These are phyloP conservation scores for Silurus meridionalis DNA, from an alignment of 2,113 vertebrate genomes.

Conservation along the genomic window DNA sequence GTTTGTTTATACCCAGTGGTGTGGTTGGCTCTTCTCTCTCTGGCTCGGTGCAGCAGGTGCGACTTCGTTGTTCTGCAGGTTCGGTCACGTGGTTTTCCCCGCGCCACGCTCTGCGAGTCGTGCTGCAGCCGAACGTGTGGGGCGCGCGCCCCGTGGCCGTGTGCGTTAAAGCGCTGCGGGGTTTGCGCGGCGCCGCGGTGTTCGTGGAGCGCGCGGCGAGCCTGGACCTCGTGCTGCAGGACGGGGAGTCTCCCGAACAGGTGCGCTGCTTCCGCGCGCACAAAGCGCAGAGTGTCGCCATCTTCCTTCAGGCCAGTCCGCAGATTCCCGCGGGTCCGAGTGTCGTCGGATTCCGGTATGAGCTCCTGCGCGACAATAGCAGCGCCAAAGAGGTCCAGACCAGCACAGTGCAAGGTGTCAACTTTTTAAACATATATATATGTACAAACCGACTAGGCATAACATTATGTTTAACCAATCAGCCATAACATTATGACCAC, in stretches of 20 bases:
- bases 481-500: no score
- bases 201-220: slow-evolving; percentile 68
- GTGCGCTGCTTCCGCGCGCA: slow-evolving; percentile 74
- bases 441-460: no score
- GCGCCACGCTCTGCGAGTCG: slow-evolving; percentile 67
- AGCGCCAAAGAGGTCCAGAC: slow-evolving; percentile 42
- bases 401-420: slow-evolving; percentile 59
- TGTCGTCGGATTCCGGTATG: slow-evolving; percentile 75
- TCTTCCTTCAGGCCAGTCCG: slow-evolving; percentile 78
- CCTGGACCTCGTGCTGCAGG: slow-evolving; percentile 68
- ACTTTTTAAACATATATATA: no score
- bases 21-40: slow-evolving; percentile 62
- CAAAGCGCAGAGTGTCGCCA: slow-evolving; percentile 55
- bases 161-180: slow-evolving; percentile 73
- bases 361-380: slow-evolving; percentile 71
- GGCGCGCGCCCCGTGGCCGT: slow-evolving; percentile 54
- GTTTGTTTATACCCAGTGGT: slow-evolving; percentile 60
- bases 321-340: slow-evolving; percentile 67
- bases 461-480: no score
- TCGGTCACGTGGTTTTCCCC: slow-evolving; percentile 78
- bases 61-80: slow-evolving; percentile 74
- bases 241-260: slow-evolving; percentile 51
- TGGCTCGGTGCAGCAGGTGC: slow-evolving; percentile 74
- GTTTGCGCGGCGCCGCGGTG: slow-evolving; percentile 71
- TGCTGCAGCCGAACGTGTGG: slow-evolving; percentile 75